These are phyloP conservation scores for Cephus pulcher DNA, from an alignment of 2,888 invertebrate genomes.

Conservation along the genomic window DNA sequence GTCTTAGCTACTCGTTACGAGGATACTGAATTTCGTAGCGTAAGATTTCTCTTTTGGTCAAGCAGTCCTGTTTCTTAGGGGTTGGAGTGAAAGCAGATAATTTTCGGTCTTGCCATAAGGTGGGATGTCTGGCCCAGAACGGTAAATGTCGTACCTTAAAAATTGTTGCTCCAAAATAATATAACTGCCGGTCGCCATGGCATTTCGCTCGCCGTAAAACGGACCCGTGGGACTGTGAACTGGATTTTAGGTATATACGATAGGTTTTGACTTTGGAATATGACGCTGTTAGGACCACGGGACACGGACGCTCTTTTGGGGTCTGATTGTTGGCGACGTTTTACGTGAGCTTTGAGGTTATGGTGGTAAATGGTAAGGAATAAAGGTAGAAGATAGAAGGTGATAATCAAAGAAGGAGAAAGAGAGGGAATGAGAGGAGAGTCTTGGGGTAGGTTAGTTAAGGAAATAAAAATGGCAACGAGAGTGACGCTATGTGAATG, in stretches of 20 bases:
- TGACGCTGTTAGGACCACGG: neutral
- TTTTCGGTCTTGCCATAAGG: too few species aligned
- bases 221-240: constrained; percentile 18
- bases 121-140: neutral
- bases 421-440: neutral
- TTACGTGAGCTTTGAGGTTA: neutral
- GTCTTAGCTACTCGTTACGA: too few species aligned
- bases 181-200: constrained; percentile 19
- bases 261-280: neutral
- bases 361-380: constrained; percentile 5
- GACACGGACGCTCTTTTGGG: neutral
- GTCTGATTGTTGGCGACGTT: neutral
- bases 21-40: too few species aligned
- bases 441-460: too few species aligned
- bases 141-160: constrained; percentile 32
- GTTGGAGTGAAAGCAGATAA: too few species aligned
- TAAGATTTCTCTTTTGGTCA: too few species aligned
- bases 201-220: constrained; percentile 38
- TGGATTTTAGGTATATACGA: neutral
- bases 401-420: neutral
- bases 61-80: too few species aligned
- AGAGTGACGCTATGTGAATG: too few species aligned
- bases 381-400: constrained; percentile 6
- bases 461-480: too few species aligned
- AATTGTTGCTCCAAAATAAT: constrained; percentile 38